These are phyloP conservation scores for Protobothrops flavoviridis DNA, from an alignment of 2,113 vertebrate genomes.

Conservation along the genomic window DNA sequence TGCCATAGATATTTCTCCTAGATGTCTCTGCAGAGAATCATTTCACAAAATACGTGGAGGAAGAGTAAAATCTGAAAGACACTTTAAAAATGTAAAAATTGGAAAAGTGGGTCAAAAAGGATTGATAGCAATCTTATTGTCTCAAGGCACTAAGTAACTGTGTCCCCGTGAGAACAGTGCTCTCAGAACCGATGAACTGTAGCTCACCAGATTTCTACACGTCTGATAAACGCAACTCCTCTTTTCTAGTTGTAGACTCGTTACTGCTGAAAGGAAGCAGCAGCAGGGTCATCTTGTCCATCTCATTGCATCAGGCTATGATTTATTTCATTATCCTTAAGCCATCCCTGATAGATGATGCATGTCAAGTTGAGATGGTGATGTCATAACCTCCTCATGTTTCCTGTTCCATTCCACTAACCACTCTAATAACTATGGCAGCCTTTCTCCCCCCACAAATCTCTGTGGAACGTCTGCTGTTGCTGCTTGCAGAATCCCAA, in stretches of 20 bases:
- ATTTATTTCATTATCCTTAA: slow-evolving; percentile 35
- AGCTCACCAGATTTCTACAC: slow-evolving; percentile 3
- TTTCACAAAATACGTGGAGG: background rate
- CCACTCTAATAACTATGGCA: slow-evolving; percentile 6
- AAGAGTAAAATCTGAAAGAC: background rate
- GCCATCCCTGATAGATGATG: slow-evolving; percentile 26
- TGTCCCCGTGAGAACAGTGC: slow-evolving; percentile 10
- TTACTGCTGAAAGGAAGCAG: slow-evolving; percentile 19
- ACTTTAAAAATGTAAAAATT: background rate
- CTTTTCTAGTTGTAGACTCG: background rate
- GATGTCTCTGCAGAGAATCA: background rate
- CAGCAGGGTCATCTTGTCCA: slow-evolving; percentile 16
- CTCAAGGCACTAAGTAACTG: slow-evolving; percentile 11
- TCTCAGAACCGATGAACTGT: slow-evolving; percentile 3
- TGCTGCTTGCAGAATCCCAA: background rate
- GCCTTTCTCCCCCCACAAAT: background rate
- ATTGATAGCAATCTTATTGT: background rate
- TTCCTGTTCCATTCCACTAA: slow-evolving; percentile 22
- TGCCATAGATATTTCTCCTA: background rate
- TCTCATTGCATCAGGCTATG: slow-evolving; percentile 14
- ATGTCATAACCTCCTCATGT: slow-evolving; percentile 32
- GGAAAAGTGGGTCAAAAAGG: slow-evolving; percentile 13
- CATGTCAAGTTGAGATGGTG: slow-evolving; percentile 35
- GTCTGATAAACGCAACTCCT: background rate
- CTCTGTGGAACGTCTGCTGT: background rate